Evolutionary conservation across 2,797 vertebrate genomes (phyloP).

Genomic region (Leucoraja ocellata): DNA sequence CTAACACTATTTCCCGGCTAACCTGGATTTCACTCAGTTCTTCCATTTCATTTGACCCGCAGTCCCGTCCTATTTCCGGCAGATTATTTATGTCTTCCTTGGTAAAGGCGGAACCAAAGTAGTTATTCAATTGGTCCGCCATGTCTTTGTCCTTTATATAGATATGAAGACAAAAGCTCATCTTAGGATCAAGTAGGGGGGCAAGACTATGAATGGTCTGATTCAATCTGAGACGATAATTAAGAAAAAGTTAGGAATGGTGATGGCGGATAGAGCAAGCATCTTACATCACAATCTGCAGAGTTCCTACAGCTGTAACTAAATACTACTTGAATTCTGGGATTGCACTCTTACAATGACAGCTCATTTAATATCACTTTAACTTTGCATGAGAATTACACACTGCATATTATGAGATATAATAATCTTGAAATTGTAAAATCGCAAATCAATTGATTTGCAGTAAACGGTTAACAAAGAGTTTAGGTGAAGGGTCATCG

Average conservation of each 20-base stretch:
- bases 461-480: neutral
- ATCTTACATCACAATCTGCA: neutral
- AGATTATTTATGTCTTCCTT: too few species aligned
- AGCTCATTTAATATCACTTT: neutral
- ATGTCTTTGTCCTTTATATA: too few species aligned
- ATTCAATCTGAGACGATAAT: neutral
- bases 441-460: neutral
- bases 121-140: too few species aligned
- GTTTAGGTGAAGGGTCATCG: too few species aligned
- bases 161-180: neutral
- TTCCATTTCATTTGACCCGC: too few species aligned
- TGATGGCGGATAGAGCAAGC: neutral
- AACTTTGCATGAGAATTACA: neutral
- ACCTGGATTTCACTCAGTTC: too few species aligned
- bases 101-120: too few species aligned
- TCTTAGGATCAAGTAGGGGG: neutral
- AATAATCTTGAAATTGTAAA: neutral
- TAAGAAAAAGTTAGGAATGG: neutral
- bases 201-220: neutral
- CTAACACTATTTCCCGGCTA: too few species aligned
- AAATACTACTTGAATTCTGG: neutral
- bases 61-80: too few species aligned
- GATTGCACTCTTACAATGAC: neutral
- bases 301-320: neutral
- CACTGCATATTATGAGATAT: neutral